These are phyloP conservation scores for Campylorhamphus procurvoides DNA, from an alignment of 2,113 vertebrate species.

Conservation along the genomic window DNA sequence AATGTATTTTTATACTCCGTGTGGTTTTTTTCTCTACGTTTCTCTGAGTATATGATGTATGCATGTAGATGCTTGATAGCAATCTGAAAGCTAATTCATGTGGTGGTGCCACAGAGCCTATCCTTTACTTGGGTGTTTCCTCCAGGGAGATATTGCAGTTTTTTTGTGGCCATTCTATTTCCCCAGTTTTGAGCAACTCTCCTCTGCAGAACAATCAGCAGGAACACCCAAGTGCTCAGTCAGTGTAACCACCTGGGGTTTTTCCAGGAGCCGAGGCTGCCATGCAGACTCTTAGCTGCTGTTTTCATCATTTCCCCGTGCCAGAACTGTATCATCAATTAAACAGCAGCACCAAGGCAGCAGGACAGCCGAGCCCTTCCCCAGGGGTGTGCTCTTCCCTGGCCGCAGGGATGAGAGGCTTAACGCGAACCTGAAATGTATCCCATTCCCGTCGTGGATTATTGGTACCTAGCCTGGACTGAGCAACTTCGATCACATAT, in stretches of 20 bases:
- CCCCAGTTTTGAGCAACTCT: background rate
- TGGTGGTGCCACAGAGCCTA: background rate
- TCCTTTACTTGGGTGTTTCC: background rate
- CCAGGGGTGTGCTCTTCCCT: background rate
- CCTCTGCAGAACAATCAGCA: background rate
- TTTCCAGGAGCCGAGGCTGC: background rate
- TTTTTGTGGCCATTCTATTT: background rate
- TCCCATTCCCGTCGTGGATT: background rate
- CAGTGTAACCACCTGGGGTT: background rate
- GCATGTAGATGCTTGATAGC: background rate
- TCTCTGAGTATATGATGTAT: background rate
- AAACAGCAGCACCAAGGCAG: background rate
- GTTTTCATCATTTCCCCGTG: background rate
- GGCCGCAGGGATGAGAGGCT: background rate
- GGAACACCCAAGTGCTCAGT: background rate
- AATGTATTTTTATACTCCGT: background rate
- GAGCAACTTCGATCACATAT: background rate
- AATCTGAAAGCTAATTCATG: background rate
- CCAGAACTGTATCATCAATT: rapidly evolving
- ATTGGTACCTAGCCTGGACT: background rate
- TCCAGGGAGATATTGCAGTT: background rate
- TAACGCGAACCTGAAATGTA: background rate
- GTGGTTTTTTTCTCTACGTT: background rate
- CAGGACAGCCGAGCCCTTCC: background rate
- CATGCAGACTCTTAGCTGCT: background rate